Evolutionary conservation across 2,888 invertebrate genomes (phyloP).

Genomic region (Ophonus ardosiacus): DNA sequence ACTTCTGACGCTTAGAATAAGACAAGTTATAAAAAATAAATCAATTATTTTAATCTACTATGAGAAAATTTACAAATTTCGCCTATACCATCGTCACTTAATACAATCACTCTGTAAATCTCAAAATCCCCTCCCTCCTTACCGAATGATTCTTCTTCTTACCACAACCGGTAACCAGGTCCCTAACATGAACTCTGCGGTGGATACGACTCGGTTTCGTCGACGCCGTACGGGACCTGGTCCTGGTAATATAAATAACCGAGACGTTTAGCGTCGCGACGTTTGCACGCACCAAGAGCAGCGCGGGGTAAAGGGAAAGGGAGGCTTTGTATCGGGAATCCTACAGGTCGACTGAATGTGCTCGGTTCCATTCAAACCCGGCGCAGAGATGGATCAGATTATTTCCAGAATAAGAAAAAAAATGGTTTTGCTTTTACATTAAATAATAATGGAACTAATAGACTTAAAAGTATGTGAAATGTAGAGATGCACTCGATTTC

Average conservation of each 20-base stretch:
- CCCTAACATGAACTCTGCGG: background rate
- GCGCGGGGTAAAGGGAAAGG: background rate
- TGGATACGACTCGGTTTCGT: constrained; percentile 19
- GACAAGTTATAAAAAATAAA: too few relatives aligned
- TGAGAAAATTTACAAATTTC: too few relatives aligned
- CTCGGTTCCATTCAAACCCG: constrained; percentile 14
- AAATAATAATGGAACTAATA: too few relatives aligned
- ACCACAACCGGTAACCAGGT: constrained; percentile 41
- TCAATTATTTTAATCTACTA: too few relatives aligned
- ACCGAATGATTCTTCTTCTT: background rate
- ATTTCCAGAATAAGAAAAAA: background rate
- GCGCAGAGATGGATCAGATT: background rate
- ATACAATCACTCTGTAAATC: too few relatives aligned
- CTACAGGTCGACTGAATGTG: constrained; percentile 50
- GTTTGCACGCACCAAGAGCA: background rate
- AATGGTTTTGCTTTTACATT: background rate
- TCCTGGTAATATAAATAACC: constrained; percentile 59
- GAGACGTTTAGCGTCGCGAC: constrained; percentile 55
- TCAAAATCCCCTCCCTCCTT: background rate
- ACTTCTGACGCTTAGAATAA: too few relatives aligned
- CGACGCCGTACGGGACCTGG: constrained; percentile 36
- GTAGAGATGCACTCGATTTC: too few relatives aligned
- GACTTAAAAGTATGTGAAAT: too few relatives aligned
- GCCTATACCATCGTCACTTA: too few relatives aligned
- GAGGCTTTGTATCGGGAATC: constrained; percentile 38